Evolutionary conservation across 2,888 invertebrate species (phyloP).

Genomic region (Harpalus rufipes): DNA sequence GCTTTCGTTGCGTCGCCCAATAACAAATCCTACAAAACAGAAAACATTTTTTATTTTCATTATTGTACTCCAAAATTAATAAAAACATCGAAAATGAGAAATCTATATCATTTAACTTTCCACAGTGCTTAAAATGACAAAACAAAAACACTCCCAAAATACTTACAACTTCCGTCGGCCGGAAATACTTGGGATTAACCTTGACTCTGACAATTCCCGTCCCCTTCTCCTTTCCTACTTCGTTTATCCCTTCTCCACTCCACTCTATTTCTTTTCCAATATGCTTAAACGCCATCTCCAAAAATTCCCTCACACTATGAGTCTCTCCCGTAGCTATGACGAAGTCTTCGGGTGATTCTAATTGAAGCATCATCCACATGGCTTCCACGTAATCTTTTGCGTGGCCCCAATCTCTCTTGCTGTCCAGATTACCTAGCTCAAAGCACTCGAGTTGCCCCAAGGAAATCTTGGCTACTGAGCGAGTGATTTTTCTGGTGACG

Average conservation of each 20-base stretch:
- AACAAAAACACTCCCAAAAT: slow-evolving; percentile 14
- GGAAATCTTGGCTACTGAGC: slow-evolving; percentile 97
- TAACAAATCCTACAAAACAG: slow-evolving; percentile 84
- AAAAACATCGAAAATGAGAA: too few relatives aligned
- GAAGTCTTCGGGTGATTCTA: slow-evolving; percentile 94
- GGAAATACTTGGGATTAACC: slow-evolving; percentile 96
- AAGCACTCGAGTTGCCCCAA: slow-evolving; percentile 91
- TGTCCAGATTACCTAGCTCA: slow-evolving; percentile 96
- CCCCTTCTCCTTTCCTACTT: slow-evolving; percentile 86
- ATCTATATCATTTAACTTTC: too few relatives aligned
- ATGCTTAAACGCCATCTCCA: slow-evolving; percentile 92
- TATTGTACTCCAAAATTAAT: too few relatives aligned
- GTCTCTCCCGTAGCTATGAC: slow-evolving; percentile 98
- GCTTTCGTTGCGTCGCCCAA: slow-evolving; percentile 97
- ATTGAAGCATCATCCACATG: slow-evolving; percentile 99
- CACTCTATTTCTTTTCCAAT: slow-evolving; percentile 90
- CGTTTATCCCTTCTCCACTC: slow-evolving; percentile 91
- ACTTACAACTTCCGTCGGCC: slow-evolving; percentile 98
- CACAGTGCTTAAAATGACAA: background rate
- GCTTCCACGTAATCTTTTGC: slow-evolving; percentile 98
- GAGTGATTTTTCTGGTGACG: slow-evolving; percentile 98
- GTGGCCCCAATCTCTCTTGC: slow-evolving; percentile 99
- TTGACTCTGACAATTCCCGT: slow-evolving; percentile 88
- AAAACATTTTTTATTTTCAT: background rate
- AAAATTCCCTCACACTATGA: slow-evolving; percentile 97